phyloP scores from a whole-genome alignment of 1,140 invertebrate species.

The Scaptomyza hsui region DNA sequence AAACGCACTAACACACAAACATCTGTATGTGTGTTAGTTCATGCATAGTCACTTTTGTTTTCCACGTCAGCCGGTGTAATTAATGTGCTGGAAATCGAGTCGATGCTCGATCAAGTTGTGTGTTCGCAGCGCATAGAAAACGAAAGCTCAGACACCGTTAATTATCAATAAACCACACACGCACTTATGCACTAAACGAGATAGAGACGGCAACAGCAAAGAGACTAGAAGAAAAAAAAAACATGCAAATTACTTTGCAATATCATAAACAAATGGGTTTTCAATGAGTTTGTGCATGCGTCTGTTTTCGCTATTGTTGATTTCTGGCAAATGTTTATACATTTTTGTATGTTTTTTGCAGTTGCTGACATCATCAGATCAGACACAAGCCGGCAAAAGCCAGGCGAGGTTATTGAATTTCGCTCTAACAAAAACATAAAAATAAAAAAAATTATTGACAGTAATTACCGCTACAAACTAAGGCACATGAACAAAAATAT shows the following conservation, averaged over 20 bases:
- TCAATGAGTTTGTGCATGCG: constrained; percentile 19
- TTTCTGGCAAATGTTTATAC: constrained; percentile 54
- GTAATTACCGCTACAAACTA: constrained; percentile 18
- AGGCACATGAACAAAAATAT: constrained; percentile 1
- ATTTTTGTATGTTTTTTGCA: constrained; percentile 42
- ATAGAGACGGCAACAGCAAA: neutral
- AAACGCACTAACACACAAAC: constrained; percentile 4
- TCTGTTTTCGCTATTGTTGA: constrained; percentile 12
- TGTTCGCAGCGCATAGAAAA: constrained; percentile 45
- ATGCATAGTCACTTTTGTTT: constrained; percentile 37
- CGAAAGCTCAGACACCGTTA: constrained; percentile 71
- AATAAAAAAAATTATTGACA: constrained; percentile 8
- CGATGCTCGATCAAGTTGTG: constrained; percentile 19
- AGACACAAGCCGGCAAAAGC: constrained; percentile 16
- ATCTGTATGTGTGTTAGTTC: constrained; percentile 18
- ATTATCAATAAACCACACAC: constrained; percentile 65
- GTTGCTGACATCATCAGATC: constrained; percentile 67
- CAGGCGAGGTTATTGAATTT: constrained; percentile 66
- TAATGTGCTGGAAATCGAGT: constrained; percentile 39
- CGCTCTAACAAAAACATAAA: constrained; percentile 1
- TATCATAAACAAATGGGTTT: constrained; percentile 69
- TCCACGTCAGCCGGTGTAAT: constrained; percentile 31
- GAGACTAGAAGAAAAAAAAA: constrained; percentile 8
- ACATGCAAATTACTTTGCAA: constrained; percentile 64
- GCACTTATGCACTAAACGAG: constrained; percentile 54